These are phyloP conservation scores for Apotomis betuletana DNA, from an alignment of 2,888 invertebrate species.

Conservation along the genomic window DNA sequence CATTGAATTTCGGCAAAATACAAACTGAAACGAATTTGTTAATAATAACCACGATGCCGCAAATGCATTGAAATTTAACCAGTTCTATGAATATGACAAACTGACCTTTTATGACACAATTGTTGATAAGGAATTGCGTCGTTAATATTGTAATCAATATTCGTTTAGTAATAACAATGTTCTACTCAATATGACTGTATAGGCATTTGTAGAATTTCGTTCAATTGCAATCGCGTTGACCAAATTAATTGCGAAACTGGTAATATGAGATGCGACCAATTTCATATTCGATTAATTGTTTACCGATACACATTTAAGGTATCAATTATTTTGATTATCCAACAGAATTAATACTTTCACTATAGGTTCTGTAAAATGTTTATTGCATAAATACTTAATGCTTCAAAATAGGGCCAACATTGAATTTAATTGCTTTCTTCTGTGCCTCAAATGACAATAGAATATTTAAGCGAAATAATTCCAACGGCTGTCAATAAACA, in stretches of 20 bases:
- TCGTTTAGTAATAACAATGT: constrained; percentile 24
- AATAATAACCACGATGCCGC: constrained; percentile 3
- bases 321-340: too few relatives aligned
- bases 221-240: constrained; percentile 11
- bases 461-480: constrained; percentile 26
- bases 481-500: constrained; percentile 20
- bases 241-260: constrained; percentile 4
- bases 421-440: constrained; percentile 12
- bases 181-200: constrained; percentile 2
- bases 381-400: background rate
- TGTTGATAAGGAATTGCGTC: constrained; percentile 37
- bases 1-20: background rate
- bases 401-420: background rate
- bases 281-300: too few relatives aligned
- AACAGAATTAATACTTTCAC: too few relatives aligned
- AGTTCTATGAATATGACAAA: constrained; percentile 20
- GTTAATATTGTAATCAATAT: constrained; percentile 31
- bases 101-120: constrained; percentile 28
- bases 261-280: background rate
- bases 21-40: background rate
- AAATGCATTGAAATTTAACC: constrained; percentile 26
- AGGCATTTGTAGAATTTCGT: background rate
- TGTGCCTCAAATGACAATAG: constrained; percentile 21
- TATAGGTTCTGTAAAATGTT: background rate
- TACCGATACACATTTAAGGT: too few relatives aligned